phyloP scores from a whole-genome alignment of 2,888 invertebrate species.

The Leptopilina myrica region DNA sequence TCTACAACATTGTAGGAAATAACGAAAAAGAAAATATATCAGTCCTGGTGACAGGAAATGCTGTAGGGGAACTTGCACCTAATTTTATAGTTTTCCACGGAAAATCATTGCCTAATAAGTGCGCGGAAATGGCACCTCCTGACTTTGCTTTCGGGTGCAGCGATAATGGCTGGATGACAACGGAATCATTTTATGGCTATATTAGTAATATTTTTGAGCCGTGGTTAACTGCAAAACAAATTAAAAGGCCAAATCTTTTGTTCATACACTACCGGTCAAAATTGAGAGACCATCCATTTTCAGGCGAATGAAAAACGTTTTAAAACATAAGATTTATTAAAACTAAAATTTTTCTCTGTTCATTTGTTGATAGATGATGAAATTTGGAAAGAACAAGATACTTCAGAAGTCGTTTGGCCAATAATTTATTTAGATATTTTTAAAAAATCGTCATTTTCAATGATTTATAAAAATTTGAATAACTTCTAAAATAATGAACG shows the following conservation, averaged over 20 bases:
- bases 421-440: too few species aligned
- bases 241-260: conserved; percentile 56
- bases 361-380: too few species aligned
- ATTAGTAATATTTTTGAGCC: conserved; percentile 49
- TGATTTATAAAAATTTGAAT: too few species aligned
- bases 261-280: too few species aligned
- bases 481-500: too few species aligned
- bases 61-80: conserved; percentile 42
- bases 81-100: conserved; percentile 61
- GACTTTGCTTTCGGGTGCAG: conserved; percentile 57
- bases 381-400: too few species aligned
- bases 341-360: too few species aligned
- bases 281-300: too few species aligned
- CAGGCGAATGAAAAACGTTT: too few species aligned
- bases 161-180: neutral
- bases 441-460: too few species aligned
- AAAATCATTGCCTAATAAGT: conserved; percentile 55
- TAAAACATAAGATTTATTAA: too few species aligned
- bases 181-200: neutral
- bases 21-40: conserved; percentile 54
- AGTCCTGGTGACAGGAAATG: conserved; percentile 63
- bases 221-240: conserved; percentile 58
- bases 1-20: conserved; percentile 58
- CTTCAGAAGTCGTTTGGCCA: too few species aligned
- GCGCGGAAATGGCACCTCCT: conserved; percentile 50